phyloP scores from a whole-genome alignment of 2,888 invertebrate genomes.

The Hedya salicella region DNA sequence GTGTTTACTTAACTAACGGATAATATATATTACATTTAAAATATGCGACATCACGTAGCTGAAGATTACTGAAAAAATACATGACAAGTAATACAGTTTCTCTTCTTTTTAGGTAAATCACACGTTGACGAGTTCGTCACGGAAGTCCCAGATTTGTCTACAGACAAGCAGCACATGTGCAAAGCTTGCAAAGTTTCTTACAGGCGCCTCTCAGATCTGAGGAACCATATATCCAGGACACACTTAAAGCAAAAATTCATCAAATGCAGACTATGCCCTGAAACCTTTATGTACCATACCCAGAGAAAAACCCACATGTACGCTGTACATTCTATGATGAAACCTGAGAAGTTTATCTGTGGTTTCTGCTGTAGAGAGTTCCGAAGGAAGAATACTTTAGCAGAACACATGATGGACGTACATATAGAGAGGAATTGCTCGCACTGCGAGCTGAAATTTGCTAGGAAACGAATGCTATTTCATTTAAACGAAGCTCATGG shows the following conservation, averaged over 20 bases:
- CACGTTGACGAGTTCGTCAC: slow-evolving; percentile 50
- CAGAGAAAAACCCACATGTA: slow-evolving; percentile 49
- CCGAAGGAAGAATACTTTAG: slow-evolving; percentile 52
- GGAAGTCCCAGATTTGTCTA: slow-evolving; percentile 31
- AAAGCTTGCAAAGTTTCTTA: slow-evolving; percentile 52
- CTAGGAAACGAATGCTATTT: slow-evolving; percentile 48
- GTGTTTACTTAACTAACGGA: too few species aligned
- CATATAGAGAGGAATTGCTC: slow-evolving; percentile 50
- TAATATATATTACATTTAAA: too few species aligned
- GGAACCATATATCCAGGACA: slow-evolving; percentile 49
- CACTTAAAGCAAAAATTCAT: slow-evolving; percentile 53
- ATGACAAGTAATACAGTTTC: slow-evolving; percentile 59
- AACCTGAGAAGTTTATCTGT: slow-evolving; percentile 47
- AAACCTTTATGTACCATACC: slow-evolving; percentile 54
- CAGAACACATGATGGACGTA: slow-evolving; percentile 51
- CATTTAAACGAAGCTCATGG: slow-evolving; percentile 54
- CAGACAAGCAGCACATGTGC: slow-evolving; percentile 48
- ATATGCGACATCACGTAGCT: too few species aligned
- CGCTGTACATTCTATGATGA: slow-evolving; percentile 30
- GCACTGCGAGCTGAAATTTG: slow-evolving; percentile 46
- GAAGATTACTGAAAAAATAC: background rate
- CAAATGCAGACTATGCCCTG: slow-evolving; percentile 50
- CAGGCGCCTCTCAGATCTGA: slow-evolving; percentile 50
- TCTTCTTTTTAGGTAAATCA: slow-evolving; percentile 47
- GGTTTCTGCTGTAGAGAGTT: slow-evolving; percentile 49